Percentiles rank a stretch among this genome's conserved stretches.
These are phyloP conservation scores for Crypturellus undulatus DNA, from an alignment of 2,113 vertebrate genomes.

Conservation along the genomic window DNA sequence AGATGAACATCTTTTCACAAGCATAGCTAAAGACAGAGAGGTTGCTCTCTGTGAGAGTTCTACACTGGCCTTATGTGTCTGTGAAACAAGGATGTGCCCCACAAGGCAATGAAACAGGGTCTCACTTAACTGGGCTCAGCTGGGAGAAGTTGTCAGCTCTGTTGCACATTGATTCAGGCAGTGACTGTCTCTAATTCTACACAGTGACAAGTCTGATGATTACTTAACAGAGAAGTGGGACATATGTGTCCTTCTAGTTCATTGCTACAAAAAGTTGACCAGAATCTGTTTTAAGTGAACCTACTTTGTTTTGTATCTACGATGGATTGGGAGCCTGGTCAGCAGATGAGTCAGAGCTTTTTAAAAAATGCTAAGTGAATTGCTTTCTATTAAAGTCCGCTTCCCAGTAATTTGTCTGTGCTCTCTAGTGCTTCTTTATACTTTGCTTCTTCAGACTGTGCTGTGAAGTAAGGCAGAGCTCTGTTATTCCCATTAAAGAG, in stretches of 20 bases:
- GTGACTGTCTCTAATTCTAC: background rate
- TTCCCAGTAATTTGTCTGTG: background rate
- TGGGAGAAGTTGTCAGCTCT: background rate
- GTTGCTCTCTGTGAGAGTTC: fast-evolving
- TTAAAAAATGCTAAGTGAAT: background rate
- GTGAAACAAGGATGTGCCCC: background rate
- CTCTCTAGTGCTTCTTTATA: background rate
- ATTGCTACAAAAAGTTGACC: background rate
- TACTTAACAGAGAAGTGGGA: background rate
- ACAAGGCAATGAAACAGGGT: background rate
- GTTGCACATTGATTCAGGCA: background rate
- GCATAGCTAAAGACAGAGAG: background rate
- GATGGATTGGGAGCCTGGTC: background rate
- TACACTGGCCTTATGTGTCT: background rate
- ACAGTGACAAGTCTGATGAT: fast-evolving
- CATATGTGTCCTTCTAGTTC: fast-evolving
- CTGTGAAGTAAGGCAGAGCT: background rate
- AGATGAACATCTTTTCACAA: background rate
- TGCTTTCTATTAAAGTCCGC: background rate
- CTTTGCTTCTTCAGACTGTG: background rate
- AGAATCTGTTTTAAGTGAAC: background rate
- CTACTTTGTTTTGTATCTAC: background rate
- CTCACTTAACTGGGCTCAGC: background rate
- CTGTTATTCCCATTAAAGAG: background rate
- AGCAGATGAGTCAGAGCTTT: background rate